Percentiles rank a stretch among this genome's conserved stretches.
Evolutionary conservation across 2,888 invertebrate genomes (phyloP).

Genomic region (Lasioglossum malachurum): DNA sequence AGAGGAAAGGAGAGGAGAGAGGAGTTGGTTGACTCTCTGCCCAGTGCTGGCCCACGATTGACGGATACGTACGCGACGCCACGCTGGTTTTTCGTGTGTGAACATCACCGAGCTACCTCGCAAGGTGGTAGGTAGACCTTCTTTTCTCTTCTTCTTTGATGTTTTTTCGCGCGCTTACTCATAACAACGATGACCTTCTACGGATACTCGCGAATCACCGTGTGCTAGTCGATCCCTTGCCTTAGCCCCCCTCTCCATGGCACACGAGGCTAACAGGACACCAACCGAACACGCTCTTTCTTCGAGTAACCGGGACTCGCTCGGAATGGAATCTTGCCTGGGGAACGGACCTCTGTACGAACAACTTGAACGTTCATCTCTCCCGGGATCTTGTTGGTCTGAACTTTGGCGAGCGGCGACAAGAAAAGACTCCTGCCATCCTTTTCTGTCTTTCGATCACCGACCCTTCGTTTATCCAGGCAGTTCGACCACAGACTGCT

Average conservation of each 20-base stretch:
- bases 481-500: not conserved
- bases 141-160: conserved; percentile 18
- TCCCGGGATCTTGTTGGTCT: conserved; percentile 48
- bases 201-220: conserved; percentile 51
- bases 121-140: conserved; percentile 71
- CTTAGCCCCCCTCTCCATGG: conserved; percentile 58
- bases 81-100: conserved; percentile 6
- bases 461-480: not conserved
- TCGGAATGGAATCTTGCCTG: conserved; percentile 76
- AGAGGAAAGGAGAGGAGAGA: conserved; percentile 28
- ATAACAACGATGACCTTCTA: conserved; percentile 47
- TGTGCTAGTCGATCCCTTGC: conserved; percentile 53
- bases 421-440: conserved; percentile 19
- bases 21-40: not conserved
- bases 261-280: conserved; percentile 62
- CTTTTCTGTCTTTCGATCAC: not conserved
- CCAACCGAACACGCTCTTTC: conserved; percentile 38
- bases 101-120: conserved; percentile 60
- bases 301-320: conserved; percentile 58
- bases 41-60: conserved; percentile 47
- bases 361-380: conserved; percentile 57
- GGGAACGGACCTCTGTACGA: conserved; percentile 56
- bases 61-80: conserved; percentile 58
- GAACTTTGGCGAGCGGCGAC: conserved; percentile 31
- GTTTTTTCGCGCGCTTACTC: conserved; percentile 2